A percentile compares a stretch with the other conserved stretches of the same genome.
Evolutionary conservation across 92 coral and sea anemone species (phyloP).

Genomic region (Epizoanthus rinbou): DNA sequence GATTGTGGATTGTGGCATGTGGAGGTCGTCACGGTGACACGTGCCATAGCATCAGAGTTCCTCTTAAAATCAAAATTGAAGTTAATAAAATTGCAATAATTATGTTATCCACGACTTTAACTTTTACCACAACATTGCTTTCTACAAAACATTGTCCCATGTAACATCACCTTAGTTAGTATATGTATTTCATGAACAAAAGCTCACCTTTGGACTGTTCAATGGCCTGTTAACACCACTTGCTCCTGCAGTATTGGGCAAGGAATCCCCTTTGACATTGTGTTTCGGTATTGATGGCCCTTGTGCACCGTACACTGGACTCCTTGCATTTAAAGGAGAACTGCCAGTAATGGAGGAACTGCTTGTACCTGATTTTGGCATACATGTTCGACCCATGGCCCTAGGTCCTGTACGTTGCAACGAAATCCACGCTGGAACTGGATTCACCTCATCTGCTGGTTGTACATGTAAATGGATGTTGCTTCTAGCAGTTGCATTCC

Average conservation of each 20-base stretch:
- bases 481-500: background rate
- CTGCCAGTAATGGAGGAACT: background rate
- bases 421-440: constrained; percentile 25
- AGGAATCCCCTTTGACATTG: background rate
- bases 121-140: too few species aligned
- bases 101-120: too few species aligned
- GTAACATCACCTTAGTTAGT: too few species aligned
- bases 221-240: background rate
- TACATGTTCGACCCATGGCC: background rate
- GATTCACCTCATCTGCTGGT: constrained; percentile 6
- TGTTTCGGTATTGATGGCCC: constrained; percentile 5
- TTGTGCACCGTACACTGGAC: background rate
- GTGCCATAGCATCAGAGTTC: too few species aligned
- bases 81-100: too few species aligned
- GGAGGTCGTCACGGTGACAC: too few species aligned
- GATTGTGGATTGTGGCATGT: too few species aligned
- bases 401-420: background rate
- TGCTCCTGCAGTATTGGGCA: background rate
- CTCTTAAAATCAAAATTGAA: too few species aligned
- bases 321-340: constrained; percentile 3
- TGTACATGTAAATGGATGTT: constrained; percentile 2
- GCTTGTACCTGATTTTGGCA: background rate
- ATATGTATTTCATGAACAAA: background rate
- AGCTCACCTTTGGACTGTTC: background rate
- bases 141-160: too few species aligned